Conservation (phyloP, 2,797 vertebrate species). For the Tragopan temminckii region DNA sequence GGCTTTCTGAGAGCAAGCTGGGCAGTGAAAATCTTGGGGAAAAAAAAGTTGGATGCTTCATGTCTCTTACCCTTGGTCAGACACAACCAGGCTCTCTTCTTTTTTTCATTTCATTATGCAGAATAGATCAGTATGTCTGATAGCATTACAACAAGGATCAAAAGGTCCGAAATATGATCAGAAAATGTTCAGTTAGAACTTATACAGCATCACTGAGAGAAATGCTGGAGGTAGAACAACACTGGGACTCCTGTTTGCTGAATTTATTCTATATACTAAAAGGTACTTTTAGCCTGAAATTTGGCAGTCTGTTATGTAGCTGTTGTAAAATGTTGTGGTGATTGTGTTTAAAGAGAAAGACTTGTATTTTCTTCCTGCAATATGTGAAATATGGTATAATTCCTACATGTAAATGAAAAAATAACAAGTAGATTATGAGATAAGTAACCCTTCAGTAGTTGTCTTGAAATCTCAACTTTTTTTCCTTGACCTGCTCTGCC, state of each 20-base stretch:
- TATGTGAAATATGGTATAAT: not conserved
- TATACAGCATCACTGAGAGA: not conserved
- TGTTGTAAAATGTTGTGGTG: not conserved
- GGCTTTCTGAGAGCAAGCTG: not conserved
- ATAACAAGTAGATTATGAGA: not conserved
- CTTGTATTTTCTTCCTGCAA: not conserved
- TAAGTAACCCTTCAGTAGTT: not conserved
- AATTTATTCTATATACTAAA: not conserved
- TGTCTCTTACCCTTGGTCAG: not conserved
- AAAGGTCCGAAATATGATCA: not conserved
- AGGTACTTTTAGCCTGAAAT: not conserved
- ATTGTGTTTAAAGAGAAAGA: not conserved
- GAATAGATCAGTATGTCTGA: slow-evolving; percentile 48
- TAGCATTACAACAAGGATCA: slow-evolving; percentile 38
- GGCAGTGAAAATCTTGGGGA: not conserved
- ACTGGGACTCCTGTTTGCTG: not conserved
- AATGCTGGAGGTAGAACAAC: not conserved
- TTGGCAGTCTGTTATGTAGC: not conserved
- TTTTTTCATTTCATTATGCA: not conserved
- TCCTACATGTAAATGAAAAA: not conserved
- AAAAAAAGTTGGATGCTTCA: accelerated
- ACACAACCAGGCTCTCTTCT: not conserved
- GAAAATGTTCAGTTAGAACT: not conserved
- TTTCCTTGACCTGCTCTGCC: not conserved
- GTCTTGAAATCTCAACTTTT: slow-evolving; percentile 21